Conservation (phyloP, 2,888 invertebrate genomes). For the Pocota personata region DNA sequence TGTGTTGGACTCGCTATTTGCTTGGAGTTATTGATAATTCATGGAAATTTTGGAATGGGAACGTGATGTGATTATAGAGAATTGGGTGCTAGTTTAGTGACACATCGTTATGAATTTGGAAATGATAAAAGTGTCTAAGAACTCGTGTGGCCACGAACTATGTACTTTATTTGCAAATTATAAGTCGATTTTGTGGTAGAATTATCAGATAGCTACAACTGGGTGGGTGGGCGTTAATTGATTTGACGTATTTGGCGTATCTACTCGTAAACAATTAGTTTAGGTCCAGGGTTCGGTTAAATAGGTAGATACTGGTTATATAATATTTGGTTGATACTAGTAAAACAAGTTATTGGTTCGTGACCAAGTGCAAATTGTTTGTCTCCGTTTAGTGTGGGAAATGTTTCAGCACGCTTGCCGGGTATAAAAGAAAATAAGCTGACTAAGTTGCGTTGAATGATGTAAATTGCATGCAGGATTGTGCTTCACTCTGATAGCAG, state of each 20-base stretch:
- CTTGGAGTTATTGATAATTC: background rate
- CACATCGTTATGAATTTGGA: background rate
- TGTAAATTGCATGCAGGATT: background rate
- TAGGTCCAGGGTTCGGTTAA: background rate
- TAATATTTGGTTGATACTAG: background rate
- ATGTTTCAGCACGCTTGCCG: no score
- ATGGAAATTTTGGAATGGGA: background rate
- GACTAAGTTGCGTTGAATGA: background rate
- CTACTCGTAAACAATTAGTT: background rate
- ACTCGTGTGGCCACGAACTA: background rate
- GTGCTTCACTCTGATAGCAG: background rate
- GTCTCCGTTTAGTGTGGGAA: no score
- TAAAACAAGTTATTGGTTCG: background rate
- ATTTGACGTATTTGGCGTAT: background rate
- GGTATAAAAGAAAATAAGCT: background rate
- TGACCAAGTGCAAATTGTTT: background rate
- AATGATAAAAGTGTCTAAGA: background rate
- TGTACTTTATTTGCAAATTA: conserved; percentile 2
- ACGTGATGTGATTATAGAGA: background rate
- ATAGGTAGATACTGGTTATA: background rate
- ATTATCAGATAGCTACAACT: background rate
- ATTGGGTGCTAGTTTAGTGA: background rate
- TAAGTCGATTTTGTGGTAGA: background rate
- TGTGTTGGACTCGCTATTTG: background rate
- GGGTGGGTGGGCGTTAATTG: background rate